Evolutionary conservation across 2,113 vertebrate species (phyloP), one percentile per base, ranked within the genome.

Genomic region (Ploceus nigricollis): DNA sequence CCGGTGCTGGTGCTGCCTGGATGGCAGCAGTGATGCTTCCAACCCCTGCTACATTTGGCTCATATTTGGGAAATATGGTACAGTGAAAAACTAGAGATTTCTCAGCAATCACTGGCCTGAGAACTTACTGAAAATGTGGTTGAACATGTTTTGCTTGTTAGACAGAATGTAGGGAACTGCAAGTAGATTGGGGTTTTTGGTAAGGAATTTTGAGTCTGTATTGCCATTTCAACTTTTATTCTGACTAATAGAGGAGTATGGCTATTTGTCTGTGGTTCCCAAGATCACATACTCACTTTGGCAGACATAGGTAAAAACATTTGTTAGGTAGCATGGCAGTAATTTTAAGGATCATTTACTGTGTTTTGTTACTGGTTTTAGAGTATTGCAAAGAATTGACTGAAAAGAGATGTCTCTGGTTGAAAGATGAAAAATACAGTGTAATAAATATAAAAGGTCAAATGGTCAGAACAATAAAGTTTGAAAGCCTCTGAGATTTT

Each of bases 21-120:
- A 7, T 53, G 35, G 9, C 61, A 85, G 31, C 14, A 71, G 28
- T 22, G 53, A 10, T 69, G 42, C 60, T 80, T 44, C 44, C 73
- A 84, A 4, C 11, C 19, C 44, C 13, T 48, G 21, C 5, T 16
- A 11, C 0, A 0, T 24, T 40, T 31, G 2, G n/a, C 44, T 68
- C 13, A 2, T 85, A 17, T 54, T 91, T 78, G 37, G 40, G 13
- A 63, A 92, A 39, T 61, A 37, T 51, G 50, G 24, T 50, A 23
- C 51, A 40, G 14, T 23, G 39, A 37, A 90, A 85, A 79, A 35
- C 19, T 10, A 10, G 57, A 31, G 42, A 19, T 61, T 64, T 42
- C 33, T 85, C 1, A 3, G 66, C 54, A 4, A 8, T 4, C 28
- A 44, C 5, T 27, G 7, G 9, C 22, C 33, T 23, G 72, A 40